Percentiles rank a stretch among this genome's conserved stretches.
These are phyloP conservation scores for Pantelozetes paolii DNA, from an alignment of 2,888 invertebrate genomes.

Conservation along the genomic window DNA sequence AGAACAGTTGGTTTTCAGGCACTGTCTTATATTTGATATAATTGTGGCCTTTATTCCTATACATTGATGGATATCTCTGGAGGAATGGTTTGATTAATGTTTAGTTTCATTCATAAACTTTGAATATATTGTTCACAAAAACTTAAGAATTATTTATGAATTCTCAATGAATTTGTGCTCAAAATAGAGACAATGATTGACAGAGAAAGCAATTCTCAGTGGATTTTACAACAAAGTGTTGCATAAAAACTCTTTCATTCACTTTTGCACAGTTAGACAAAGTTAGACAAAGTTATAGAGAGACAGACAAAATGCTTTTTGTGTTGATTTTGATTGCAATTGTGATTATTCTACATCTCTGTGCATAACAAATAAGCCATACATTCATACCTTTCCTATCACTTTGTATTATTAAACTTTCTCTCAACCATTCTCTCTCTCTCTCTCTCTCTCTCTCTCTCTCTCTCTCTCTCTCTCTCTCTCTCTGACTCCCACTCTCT, in stretches of 20 bases:
- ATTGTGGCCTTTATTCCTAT: conserved; percentile 21
- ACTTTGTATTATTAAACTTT: conserved; percentile 4
- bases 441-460: too few species aligned
- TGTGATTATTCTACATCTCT: too few species aligned
- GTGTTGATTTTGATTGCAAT: neutral
- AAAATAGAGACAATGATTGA: conserved; percentile 31
- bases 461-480: too few species aligned
- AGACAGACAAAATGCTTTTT: neutral
- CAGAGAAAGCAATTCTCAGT: neutral
- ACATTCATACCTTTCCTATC: neutral
- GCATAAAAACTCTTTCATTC: conserved; percentile 13
- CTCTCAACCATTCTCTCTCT: too few species aligned
- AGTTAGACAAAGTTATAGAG: too few species aligned
- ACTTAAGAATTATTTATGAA: conserved; percentile 32
- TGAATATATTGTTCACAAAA: conserved; percentile 7
- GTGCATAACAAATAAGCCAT: neutral
- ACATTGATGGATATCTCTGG: conserved; percentile 8
- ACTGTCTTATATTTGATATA: conserved; percentile 5
- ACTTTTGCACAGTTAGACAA: neutral
- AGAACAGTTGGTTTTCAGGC: neutral
- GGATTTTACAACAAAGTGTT: conserved; percentile 34
- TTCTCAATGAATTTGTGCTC: neutral
- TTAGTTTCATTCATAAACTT: conserved; percentile 22
- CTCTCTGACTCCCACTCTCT: too few species aligned
- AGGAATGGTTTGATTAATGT: conserved; percentile 27